These are phyloP conservation scores for Neria commutata DNA, from an alignment of 2,888 invertebrate species.

Conservation along the genomic window DNA sequence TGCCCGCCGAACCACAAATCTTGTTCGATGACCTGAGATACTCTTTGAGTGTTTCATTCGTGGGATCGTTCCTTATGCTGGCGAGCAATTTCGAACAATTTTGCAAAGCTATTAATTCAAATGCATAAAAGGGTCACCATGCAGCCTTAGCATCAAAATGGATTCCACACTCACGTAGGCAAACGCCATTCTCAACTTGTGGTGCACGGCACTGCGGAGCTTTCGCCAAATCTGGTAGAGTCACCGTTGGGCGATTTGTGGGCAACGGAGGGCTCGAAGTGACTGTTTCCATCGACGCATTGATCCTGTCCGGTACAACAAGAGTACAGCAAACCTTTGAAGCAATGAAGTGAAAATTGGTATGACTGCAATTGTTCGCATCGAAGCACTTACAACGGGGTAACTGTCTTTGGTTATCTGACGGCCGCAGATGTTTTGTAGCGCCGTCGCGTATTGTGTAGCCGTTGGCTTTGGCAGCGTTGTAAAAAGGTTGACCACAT, in stretches of 20 bases:
- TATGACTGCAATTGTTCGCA: no score
- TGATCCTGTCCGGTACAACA: background rate
- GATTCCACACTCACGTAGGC: conserved; percentile 26
- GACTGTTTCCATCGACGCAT: background rate
- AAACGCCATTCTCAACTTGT: conserved; percentile 27
- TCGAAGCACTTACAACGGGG: conserved; percentile 44
- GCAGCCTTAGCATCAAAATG: background rate
- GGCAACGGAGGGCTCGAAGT: conserved; percentile 10
- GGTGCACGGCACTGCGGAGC: conserved; percentile 22
- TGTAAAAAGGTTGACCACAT: conserved; percentile 41
- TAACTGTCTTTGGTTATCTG: conserved; percentile 39
- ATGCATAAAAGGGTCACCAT: no score
- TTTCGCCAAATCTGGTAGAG: background rate
- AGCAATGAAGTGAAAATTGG: no score
- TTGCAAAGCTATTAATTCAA: conserved; percentile 39
- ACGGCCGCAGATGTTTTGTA: conserved; percentile 44
- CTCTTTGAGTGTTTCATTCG: conserved; percentile 31
- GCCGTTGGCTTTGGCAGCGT: conserved; percentile 35
- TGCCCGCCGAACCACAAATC: conserved; percentile 34
- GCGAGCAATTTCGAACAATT: conserved; percentile 35
- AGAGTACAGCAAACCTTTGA: conserved; percentile 33
- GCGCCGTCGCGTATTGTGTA: conserved; percentile 36
- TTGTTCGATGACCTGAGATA: conserved; percentile 38
- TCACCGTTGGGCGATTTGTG: conserved; percentile 12
- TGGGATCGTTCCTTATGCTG: conserved; percentile 34